Evolutionary conservation across 2,113 vertebrate genomes (phyloP), one percentile per base, ranked within the genome.

Genomic region (Myrmecophaga tridactyla): DNA sequence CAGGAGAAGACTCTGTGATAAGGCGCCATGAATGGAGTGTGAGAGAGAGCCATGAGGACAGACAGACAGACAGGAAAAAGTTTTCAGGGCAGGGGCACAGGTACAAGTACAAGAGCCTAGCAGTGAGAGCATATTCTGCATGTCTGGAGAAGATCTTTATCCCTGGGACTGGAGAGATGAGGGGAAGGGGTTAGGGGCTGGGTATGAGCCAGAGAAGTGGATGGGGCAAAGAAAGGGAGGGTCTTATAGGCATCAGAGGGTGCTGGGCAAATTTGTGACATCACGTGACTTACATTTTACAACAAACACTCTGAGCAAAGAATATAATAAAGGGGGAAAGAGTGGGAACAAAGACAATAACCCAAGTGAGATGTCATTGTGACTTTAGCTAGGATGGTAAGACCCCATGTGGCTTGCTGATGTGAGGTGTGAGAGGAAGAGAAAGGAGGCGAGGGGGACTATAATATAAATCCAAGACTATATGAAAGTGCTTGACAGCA

Each of bases 391-490:
- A 31, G n/a, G 31, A 18, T 43, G 11, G 11, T 4, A 46, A 75
- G 25, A 46, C 34, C 23, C 60, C 7, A 15, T 3, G 0, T 6
- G 69, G 9, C 20, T 58, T 56, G 56, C 36, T 12, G 2, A 0
- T 2, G 10, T 1, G 6, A n/a, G 1, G 31, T 3, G 3, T 7
- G 17, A 21, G 48, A 4, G 3, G 83, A 39, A 20, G 31, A 48
- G 29, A 13, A 34, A 31, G 72, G 51, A 7, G 15, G 25, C 3
- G 10, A 15, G 0, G 1, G 41, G 29, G 29, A 9, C 23, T 20
- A 0, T 14, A 12, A 6, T 15, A 11, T 6, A 17, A 21, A 3
- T 0, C 4, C 18, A 1, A 4, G 31, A 7, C 7, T 0, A 12
- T 0, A 31, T 27, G 4, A 51, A 58, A 15, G 34, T 14, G 23